phyloP scores from a whole-genome alignment of 2,113 vertebrate species.

The Lophura nycthemera region DNA sequence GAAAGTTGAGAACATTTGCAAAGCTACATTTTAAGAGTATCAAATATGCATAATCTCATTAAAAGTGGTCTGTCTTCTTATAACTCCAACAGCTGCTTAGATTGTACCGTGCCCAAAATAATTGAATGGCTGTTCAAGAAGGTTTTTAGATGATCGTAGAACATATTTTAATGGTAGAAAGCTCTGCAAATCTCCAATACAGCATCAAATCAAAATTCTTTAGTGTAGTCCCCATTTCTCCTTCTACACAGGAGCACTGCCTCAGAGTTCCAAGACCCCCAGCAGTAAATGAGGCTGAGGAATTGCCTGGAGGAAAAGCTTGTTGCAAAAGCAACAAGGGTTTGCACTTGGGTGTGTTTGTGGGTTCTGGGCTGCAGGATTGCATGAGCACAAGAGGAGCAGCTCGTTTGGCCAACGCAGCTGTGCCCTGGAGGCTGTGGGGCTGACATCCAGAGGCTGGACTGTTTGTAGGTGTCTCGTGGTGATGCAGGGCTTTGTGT shows the following conservation, averaged over 20 bases:
- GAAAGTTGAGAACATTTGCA: constrained; percentile 10
- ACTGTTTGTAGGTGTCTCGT: accelerated
- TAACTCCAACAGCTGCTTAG: constrained; percentile 24
- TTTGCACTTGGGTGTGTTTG: background rate
- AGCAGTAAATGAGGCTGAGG: accelerated
- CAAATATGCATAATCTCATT: constrained; percentile 51
- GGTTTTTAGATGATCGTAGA: background rate
- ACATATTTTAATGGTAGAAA: background rate
- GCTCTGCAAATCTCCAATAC: background rate
- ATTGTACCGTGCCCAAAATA: background rate
- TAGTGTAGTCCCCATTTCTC: background rate
- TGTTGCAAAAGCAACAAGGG: background rate
- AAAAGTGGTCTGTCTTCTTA: background rate
- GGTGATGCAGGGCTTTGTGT: background rate
- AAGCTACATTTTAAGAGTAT: constrained; percentile 9
- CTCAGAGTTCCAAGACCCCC: background rate
- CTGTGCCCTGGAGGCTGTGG: accelerated
- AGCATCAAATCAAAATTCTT: background rate
- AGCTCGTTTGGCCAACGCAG: background rate
- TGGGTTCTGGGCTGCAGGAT: background rate
- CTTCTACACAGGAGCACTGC: background rate
- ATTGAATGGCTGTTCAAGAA: background rate
- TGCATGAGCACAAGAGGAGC: accelerated
- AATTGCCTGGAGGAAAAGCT: accelerated
- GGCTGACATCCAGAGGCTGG: accelerated